Evolutionary conservation across 2,113 vertebrate species (phyloP), one percentile per base, ranked within the genome.

Genomic region (Nerophis lumbriciformis): DNA sequence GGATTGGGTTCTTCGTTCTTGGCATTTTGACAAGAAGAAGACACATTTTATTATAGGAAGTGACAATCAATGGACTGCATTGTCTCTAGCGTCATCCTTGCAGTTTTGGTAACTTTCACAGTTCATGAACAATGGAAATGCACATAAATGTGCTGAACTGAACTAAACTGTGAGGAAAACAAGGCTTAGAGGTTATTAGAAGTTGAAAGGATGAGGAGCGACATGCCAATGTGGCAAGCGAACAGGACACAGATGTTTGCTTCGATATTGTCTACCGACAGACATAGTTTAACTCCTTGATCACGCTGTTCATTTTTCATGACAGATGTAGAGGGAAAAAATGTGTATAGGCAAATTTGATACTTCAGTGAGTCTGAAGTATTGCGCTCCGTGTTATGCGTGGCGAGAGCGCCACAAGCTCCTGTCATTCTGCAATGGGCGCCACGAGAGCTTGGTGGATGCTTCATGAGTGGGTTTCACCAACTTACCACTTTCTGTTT

Each of bases 401-500:
- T 44, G 44, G 45, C 63, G 37, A 70, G 45, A 15, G 50, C 1
- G 35, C 69, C 51, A 14, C 53, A 11, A 15, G 15, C 51, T 68
- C 61, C 59, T 71, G 71, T 69, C 52, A 38, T 16, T 65, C 62
- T 3, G 64, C 52, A 50, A 69, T 65, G 72, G 55, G 35, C 28
- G 59, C 59, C 70, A 62, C n/a, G 60, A 15, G 65, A 73, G 52
- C 63, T 54, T 19, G 53, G 65, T 38, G 50, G 50, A 80, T 77
- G 72, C 58, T 16, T 6, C 51, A 62, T 73, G 72, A 66, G 62
- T 63, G 59, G 13, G 53, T 49, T 72, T 81, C 80, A 84, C 80
- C 77, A 65, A 97, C 96, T 98, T 90, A 98, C 96, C 94, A 98
- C 94, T 95, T 98, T 98, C 80, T 98, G 96, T 89, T 98, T 98